Conservation (phyloP, 2,113 vertebrate species). For the Okapia johnstoni region DNA sequence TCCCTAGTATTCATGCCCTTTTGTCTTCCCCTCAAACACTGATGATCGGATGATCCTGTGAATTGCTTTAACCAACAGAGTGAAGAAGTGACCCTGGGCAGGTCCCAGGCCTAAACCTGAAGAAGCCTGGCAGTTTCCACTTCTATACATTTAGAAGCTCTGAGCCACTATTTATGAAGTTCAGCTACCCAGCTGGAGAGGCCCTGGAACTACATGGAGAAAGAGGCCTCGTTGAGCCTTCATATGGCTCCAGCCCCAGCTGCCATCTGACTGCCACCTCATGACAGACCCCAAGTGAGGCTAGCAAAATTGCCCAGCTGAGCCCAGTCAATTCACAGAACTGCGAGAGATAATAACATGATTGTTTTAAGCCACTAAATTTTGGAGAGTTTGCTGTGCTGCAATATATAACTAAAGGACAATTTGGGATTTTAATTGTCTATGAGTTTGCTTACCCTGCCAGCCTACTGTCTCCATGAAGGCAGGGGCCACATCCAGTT, state of each 20-base stretch:
- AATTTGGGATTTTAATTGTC: conserved; percentile 14
- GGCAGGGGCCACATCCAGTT: background rate
- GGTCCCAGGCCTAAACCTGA: background rate
- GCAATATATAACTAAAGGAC: conserved; percentile 1
- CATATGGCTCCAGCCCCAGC: background rate
- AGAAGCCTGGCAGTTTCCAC: background rate
- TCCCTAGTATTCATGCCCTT: background rate
- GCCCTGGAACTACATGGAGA: background rate
- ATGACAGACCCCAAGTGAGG: background rate
- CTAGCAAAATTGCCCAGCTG: conserved; percentile 10
- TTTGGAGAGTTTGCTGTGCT: background rate
- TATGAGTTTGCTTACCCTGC: background rate
- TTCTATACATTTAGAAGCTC: background rate
- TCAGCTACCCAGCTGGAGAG: background rate
- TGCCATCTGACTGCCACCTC: background rate
- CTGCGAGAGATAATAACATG: background rate
- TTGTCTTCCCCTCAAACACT: background rate
- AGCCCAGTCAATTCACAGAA: conserved; percentile 25
- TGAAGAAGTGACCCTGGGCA: background rate
- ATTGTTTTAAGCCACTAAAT: conserved; percentile 4
- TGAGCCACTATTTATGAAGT: background rate
- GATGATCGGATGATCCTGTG: background rate
- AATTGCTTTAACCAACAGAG: background rate
- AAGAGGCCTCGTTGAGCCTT: background rate
- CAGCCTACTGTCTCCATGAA: conserved; percentile 25